Evolutionary conservation across 2,888 invertebrate species (phyloP).

Genomic region (Limenitis camilla): DNA sequence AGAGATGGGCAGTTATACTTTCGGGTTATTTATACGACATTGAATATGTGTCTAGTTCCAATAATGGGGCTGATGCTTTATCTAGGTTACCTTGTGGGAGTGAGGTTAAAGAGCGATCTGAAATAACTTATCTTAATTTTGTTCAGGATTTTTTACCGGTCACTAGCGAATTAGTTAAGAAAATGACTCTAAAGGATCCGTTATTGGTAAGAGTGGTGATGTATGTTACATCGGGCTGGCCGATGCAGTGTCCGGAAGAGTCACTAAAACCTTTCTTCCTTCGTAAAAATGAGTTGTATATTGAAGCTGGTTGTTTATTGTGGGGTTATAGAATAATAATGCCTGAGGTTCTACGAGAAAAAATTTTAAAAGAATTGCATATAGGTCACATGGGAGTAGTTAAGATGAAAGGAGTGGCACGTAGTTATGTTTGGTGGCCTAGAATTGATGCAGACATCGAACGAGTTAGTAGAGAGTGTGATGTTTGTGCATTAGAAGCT

Average conservation of each 20-base stretch:
- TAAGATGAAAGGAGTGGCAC: slow-evolving; percentile 10
- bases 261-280: background rate
- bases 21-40: slow-evolving; percentile 5
- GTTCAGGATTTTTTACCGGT: background rate
- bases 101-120: background rate
- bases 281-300: background rate
- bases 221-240: background rate
- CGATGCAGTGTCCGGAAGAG: background rate
- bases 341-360: background rate
- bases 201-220: background rate
- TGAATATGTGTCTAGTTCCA: background rate
- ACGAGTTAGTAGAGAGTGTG: background rate
- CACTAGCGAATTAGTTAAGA: background rate
- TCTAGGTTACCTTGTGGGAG: background rate
- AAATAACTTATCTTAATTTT: background rate
- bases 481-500: background rate
- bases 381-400: slow-evolving; percentile 14
- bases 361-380: slow-evolving; percentile 12
- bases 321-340: background rate
- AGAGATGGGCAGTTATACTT: slow-evolving; percentile 12
- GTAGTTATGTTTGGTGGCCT: slow-evolving; percentile 14
- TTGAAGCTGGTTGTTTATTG: background rate
- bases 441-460: slow-evolving; percentile 9
- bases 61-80: slow-evolving; percentile 3
- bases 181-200: background rate